phyloP scores from a whole-genome alignment of 2,888 invertebrate genomes.

The Drosophila rellima region DNA sequence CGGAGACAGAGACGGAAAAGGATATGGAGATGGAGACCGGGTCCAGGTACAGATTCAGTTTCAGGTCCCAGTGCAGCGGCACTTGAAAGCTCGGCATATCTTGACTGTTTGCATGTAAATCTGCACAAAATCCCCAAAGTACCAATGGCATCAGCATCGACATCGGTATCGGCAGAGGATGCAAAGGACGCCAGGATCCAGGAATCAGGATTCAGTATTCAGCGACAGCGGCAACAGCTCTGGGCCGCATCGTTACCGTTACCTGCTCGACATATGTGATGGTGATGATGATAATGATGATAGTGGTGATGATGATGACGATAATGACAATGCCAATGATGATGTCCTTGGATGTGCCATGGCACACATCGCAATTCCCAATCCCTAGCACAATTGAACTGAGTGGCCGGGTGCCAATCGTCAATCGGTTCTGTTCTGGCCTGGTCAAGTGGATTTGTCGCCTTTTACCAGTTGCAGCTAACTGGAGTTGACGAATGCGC shows the following conservation, averaged over 20 bases:
- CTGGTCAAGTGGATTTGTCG: conserved; percentile 44
- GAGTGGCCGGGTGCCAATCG: conserved; percentile 65
- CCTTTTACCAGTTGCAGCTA: conserved; percentile 25
- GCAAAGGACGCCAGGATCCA: conserved; percentile 42
- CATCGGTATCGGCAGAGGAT: conserved; percentile 26
- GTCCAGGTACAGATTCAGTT: conserved; percentile 54
- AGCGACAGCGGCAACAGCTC: conserved; percentile 43
- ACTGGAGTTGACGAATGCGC: conserved; percentile 7
- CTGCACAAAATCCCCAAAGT: conserved; percentile 81
- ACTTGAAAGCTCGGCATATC: conserved; percentile 79
- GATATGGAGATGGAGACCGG: not conserved
- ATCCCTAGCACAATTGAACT: conserved; percentile 75
- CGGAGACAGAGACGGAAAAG: not conserved
- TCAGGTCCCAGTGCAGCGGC: conserved; percentile 66
- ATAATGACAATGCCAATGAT: conserved; percentile 32
- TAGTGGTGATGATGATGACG: conserved; percentile 14
- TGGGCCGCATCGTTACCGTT: conserved; percentile 46
- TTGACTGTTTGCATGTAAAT: conserved; percentile 83
- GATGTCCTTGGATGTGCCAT: conserved; percentile 51
- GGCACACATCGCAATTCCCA: conserved; percentile 39
- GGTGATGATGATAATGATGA: conserved; percentile 1
- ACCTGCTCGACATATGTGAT: conserved; percentile 27
- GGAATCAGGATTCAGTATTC: conserved; percentile 39
- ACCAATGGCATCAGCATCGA: conserved; percentile 60
- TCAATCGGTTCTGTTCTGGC: conserved; percentile 44